phyloP scores from a whole-genome alignment of 1,140 invertebrate genomes.

The Leptopilina clavipes region DNA sequence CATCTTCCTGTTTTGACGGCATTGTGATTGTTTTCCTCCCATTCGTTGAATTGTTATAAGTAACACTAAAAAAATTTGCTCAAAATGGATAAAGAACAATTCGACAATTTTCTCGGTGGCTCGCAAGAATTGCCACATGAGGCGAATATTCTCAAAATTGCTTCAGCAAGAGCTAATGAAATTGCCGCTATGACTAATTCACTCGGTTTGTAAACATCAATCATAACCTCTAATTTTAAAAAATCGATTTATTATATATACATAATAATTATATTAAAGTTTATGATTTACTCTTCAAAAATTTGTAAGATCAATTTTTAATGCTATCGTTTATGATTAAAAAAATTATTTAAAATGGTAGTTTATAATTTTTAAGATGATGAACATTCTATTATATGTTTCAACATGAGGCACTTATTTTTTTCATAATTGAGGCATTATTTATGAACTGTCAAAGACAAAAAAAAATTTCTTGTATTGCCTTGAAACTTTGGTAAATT shows the following conservation, averaged over 20 bases:
- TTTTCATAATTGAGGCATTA: too few species aligned
- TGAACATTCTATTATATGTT: too few species aligned
- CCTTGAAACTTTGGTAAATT: too few species aligned
- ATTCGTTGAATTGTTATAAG: background rate
- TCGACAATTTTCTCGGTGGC: constrained; percentile 76
- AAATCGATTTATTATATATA: constrained; percentile 42
- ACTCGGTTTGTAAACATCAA: constrained; percentile 68
- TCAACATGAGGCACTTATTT: too few species aligned
- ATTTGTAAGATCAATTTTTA: too few species aligned
- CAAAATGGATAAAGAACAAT: constrained; percentile 68
- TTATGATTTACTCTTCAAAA: background rate
- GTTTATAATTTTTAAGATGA: too few species aligned
- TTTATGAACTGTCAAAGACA: too few species aligned
- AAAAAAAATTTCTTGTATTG: too few species aligned
- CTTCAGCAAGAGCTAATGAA: constrained; percentile 79
- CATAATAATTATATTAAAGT: constrained; percentile 40
- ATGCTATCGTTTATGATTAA: too few species aligned
- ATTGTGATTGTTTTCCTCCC: background rate
- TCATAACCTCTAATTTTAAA: constrained; percentile 45
- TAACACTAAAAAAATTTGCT: background rate
- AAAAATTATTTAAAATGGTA: too few species aligned
- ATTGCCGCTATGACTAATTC: constrained; percentile 80
- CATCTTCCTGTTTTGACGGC: background rate
- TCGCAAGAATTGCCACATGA: constrained; percentile 73
- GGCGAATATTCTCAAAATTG: constrained; percentile 77